These are phyloP conservation scores for Mandrillus leucophaeus DNA, from an alignment of 2,113 vertebrate species.

Conservation along the genomic window DNA sequence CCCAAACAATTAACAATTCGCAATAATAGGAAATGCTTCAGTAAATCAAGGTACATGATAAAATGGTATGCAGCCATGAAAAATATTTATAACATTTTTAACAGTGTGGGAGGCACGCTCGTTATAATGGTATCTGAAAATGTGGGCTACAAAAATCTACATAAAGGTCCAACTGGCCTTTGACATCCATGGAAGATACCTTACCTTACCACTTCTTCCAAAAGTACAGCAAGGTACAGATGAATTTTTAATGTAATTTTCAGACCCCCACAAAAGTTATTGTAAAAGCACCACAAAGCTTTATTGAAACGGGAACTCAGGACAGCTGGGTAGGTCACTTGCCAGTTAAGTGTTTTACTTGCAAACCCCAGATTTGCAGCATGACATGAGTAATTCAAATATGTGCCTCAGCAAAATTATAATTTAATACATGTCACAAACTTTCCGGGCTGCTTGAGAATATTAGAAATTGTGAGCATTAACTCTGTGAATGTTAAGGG, in stretches of 20 bases:
- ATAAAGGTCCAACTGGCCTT: background rate
- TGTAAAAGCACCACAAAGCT: constrained; percentile 24
- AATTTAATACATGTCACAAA: constrained; percentile 24
- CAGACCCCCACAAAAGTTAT: constrained; percentile 26
- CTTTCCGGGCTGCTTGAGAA: constrained; percentile 14
- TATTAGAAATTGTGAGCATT: constrained; percentile 1
- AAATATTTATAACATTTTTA: constrained; percentile 28
- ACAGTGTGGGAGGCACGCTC: background rate
- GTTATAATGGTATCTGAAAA: background rate
- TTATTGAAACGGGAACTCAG: background rate
- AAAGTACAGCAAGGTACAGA: background rate
- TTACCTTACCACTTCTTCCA: background rate
- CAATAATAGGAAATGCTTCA: background rate
- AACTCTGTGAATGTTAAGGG: background rate
- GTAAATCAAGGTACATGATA: background rate
- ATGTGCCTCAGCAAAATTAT: constrained; percentile 17
- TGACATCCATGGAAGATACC: background rate
- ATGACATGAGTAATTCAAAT: background rate
- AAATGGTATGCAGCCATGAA: background rate
- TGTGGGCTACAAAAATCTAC: background rate
- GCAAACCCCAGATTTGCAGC: background rate
- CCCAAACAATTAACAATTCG: constrained; percentile 20
- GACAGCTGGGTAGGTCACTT: background rate
- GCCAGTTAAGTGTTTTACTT: background rate
- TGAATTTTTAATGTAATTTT: constrained; percentile 34